Evolutionary conservation across 2,797 vertebrate species (phyloP).

Genomic region (Heterohyrax brucei): DNA sequence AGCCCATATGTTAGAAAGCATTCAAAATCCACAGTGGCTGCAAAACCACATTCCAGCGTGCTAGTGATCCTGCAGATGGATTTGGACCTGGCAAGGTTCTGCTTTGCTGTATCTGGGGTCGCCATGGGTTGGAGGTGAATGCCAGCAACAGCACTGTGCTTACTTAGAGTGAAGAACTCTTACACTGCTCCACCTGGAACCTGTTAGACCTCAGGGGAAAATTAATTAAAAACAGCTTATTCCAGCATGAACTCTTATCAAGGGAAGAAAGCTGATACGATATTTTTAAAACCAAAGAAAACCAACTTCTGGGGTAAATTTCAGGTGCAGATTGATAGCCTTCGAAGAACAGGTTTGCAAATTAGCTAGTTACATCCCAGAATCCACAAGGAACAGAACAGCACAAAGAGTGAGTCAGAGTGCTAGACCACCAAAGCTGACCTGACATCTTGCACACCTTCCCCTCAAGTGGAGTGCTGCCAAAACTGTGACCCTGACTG

Average conservation of each 20-base stretch:
- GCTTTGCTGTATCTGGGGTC: too few species aligned
- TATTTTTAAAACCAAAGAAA: conserved; percentile 60
- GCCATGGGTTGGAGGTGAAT: too few species aligned
- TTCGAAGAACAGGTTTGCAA: conserved; percentile 31
- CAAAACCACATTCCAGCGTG: too few species aligned
- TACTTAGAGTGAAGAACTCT: conserved; percentile 19
- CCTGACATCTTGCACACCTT: background rate
- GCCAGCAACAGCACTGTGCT: background rate
- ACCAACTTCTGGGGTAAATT: conserved; percentile 17
- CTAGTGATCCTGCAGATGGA: too few species aligned
- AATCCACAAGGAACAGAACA: background rate
- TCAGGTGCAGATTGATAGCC: background rate
- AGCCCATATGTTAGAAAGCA: too few species aligned
- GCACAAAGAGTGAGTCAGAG: background rate
- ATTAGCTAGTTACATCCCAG: conserved; percentile 24
- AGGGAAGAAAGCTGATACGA: background rate
- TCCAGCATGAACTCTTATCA: conserved; percentile 51
- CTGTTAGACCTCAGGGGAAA: conserved; percentile 48
- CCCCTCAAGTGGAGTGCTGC: background rate
- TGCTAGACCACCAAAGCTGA: background rate
- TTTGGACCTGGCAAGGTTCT: too few species aligned
- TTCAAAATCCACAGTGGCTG: too few species aligned
- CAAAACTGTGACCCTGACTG: background rate
- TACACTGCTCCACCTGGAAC: conserved; percentile 61
- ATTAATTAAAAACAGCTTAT: conserved; percentile 75